Evolutionary conservation across 1,140 invertebrate genomes (phyloP), one percentile per base, ranked within the genome.

Genomic region (Ptiloglossa arizonensis): DNA sequence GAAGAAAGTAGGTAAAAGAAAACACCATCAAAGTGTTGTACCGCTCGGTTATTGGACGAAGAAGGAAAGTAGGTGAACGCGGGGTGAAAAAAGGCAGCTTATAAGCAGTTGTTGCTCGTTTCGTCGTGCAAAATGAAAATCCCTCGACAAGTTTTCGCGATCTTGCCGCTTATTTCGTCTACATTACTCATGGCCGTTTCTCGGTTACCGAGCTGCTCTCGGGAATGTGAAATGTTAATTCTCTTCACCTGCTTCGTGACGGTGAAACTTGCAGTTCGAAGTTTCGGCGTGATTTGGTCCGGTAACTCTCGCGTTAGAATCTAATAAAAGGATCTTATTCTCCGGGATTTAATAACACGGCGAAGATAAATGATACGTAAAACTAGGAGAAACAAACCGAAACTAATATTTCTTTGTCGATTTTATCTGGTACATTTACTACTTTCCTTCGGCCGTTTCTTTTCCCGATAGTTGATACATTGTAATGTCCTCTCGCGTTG

Each of bases 191-290:
- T 57, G 46, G 35, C 2, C 62, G 35, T 54, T 56, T 66, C 62
- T 29, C 8, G 35, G 62, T 67, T 73, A n/a, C 22, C 54, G 9
- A 1, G 15, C 22, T 11, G 35, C 11, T 41, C 41, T 5, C 15
- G 50, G 27, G n/a, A 13, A 13, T 13, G 27, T n/a, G 64, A 56
- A 44, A 77, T 50, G 80, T 72, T 83, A 83, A 81, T 81, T 81
- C 62, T 46, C 59, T 56, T 69, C 54, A 38, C 35, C 46, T 44
- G 66, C 59, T 22, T 41, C 41, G 64, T 48, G 73, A 70, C 81
- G 64, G 46, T 32, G 15, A 70, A 82, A 76, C 82, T 82, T 66
- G 60, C 64, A 72, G 79, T 54, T 62, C 52, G 46, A 75, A 80
- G 64, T 82, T 78, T 52, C 29, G 73, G 17, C 41, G 63, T 38